Evolutionary conservation across 2,888 invertebrate species (phyloP).

Genomic region (Drosophila maculinotata): DNA sequence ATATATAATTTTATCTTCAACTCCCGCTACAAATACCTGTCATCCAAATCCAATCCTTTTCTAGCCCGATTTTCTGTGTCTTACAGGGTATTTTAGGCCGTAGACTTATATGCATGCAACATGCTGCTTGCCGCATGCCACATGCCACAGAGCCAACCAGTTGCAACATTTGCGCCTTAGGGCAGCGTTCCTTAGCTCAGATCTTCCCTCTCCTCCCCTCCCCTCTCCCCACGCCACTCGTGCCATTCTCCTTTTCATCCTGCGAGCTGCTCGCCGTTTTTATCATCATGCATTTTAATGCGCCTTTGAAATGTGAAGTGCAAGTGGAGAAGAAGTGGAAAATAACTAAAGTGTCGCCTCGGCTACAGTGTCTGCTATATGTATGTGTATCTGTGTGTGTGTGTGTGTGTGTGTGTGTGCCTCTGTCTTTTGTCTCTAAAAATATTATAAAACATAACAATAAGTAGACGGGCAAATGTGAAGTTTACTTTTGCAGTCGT

Average conservation of each 20-base stretch:
- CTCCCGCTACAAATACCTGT: too few species aligned
- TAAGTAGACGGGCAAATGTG: constrained; percentile 76
- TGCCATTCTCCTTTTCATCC: constrained; percentile 23
- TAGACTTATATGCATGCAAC: constrained; percentile 27
- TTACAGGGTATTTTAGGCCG: background rate
- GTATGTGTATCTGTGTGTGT: background rate
- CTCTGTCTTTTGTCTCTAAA: constrained; percentile 69
- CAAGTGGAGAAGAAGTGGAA: constrained; percentile 73
- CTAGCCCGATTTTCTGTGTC: too few species aligned
- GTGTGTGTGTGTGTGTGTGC: constrained; percentile 17
- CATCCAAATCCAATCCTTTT: too few species aligned
- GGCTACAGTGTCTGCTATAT: constrained; percentile 33
- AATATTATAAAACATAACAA: constrained; percentile 80
- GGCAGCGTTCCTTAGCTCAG: constrained; percentile 38
- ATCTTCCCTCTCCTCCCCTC: constrained; percentile 1
- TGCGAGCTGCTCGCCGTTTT: constrained; percentile 38
- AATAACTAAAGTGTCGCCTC: constrained; percentile 78
- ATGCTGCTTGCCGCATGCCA: constrained; percentile 17
- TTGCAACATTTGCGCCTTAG: constrained; percentile 54
- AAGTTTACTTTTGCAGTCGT: constrained; percentile 55
- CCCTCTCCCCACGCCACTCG: background rate
- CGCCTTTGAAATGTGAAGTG: constrained; percentile 79
- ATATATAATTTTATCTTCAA: too few species aligned
- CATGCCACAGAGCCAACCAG: constrained; percentile 51
- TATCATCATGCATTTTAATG: constrained; percentile 76